phyloP scores from a whole-genome alignment of 1,140 invertebrate species.

The Heliconius hermathena region DNA sequence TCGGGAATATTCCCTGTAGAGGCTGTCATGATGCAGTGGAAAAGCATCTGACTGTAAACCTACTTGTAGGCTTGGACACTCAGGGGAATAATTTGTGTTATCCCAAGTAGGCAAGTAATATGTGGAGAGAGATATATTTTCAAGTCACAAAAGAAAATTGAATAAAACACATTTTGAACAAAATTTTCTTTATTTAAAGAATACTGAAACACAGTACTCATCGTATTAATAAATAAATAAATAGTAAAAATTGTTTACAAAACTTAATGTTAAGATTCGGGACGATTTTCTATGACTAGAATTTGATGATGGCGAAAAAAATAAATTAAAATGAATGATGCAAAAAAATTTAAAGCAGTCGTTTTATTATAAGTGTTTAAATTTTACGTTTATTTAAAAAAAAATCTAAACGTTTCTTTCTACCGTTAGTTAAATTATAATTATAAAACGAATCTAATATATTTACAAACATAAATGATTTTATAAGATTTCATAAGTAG shows the following conservation, averaged over 20 bases:
- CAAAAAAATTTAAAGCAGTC: constrained; percentile 18
- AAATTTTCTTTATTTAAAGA: constrained; percentile 69
- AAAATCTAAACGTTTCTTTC: neutral
- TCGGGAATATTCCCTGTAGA: no score
- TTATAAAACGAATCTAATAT: constrained; percentile 8
- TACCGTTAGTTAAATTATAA: constrained; percentile 16
- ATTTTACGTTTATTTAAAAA: no score
- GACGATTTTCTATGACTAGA: constrained; percentile 49
- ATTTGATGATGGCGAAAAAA: constrained; percentile 19
- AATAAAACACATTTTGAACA: constrained; percentile 48
- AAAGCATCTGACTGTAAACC: no score
- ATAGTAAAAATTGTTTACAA: constrained; percentile 74
- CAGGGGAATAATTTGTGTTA: no score
- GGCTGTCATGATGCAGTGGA: no score
- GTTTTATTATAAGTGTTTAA: neutral
- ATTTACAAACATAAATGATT: constrained; percentile 7
- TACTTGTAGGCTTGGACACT: no score
- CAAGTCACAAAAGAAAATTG: neutral
- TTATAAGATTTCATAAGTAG: neutral
- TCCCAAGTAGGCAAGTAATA: no score
- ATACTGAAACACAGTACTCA: constrained; percentile 64
- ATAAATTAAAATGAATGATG: constrained; percentile 16
- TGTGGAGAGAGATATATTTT: neutral
- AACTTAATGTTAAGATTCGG: constrained; percentile 47
- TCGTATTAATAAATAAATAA: constrained; percentile 54